Percentiles rank a stretch among this genome's conserved stretches.
Conservation (phyloP, 2,113 vertebrate species). For the Ameiurus melas region DNA sequence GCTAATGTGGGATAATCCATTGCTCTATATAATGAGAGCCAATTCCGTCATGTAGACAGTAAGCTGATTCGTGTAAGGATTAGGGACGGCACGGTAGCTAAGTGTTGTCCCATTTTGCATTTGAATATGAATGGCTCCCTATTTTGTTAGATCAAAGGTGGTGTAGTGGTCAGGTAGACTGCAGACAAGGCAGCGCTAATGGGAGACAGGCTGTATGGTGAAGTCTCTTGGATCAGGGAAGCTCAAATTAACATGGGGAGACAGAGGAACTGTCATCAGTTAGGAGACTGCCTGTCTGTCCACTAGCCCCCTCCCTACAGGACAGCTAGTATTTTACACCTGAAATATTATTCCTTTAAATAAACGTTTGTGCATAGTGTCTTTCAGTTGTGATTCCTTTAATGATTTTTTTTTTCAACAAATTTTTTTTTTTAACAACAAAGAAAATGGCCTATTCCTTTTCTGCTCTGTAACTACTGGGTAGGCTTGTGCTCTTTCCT, state of each 20-base stretch:
- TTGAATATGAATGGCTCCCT: conserved; percentile 55
- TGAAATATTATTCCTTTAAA: conserved; percentile 11
- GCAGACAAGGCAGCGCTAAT: conserved; percentile 61
- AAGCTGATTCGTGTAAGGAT: conserved; percentile 10
- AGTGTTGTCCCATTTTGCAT: conserved; percentile 45
- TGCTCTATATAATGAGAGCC: conserved; percentile 17
- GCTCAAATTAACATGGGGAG: conserved; percentile 65
- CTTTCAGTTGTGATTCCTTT: neutral
- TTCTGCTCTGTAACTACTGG: neutral
- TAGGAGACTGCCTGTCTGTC: conserved; percentile 68
- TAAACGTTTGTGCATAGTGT: neutral
- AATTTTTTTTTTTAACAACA: too few relatives aligned
- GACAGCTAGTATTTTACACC: conserved; percentile 19
- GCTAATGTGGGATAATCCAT: conserved; percentile 51
- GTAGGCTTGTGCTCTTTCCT: neutral
- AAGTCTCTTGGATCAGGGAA: conserved; percentile 53
- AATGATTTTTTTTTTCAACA: neutral
- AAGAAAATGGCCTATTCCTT: neutral
- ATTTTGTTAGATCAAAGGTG: conserved; percentile 69
- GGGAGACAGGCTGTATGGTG: conserved; percentile 57
- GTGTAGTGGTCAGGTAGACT: conserved; percentile 48
- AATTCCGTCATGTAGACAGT: conserved; percentile 30
- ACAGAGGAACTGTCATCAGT: conserved; percentile 63
- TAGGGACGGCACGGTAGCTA: conserved; percentile 21
- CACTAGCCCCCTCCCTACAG: conserved; percentile 28